Conservation (phyloP, 2,888 invertebrate genomes). For the Sphecodes monilicornis region DNA sequence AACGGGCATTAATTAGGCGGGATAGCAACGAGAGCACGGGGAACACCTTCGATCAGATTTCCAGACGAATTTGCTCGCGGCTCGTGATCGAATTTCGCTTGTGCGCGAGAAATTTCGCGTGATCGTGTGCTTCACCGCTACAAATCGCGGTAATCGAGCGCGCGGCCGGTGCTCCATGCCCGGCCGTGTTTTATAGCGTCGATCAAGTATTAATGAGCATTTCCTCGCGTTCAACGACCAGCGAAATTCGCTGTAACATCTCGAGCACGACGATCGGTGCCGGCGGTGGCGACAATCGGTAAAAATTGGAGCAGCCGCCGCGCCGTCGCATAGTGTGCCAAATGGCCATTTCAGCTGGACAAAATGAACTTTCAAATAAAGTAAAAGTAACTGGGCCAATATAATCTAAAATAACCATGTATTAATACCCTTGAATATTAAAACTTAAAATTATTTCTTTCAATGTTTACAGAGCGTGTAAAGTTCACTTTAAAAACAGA, state of each 20-base stretch:
- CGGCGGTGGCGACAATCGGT: neutral
- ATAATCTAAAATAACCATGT: no score
- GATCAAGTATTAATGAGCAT: slow-evolving; percentile 24
- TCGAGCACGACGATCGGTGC: neutral
- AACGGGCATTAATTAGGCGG: neutral
- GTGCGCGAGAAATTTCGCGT: slow-evolving; percentile 11
- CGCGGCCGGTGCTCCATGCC: slow-evolving; percentile 8
- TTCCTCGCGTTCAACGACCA: slow-evolving; percentile 12
- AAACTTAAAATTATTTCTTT: no score
- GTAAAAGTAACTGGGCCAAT: no score
- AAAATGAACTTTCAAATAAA: no score
- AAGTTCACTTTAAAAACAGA: no score
- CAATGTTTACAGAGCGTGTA: no score
- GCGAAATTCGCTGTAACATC: slow-evolving; percentile 9
- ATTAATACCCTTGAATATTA: no score
- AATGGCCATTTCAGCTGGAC: no score
- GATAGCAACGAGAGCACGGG: neutral
- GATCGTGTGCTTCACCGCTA: neutral
- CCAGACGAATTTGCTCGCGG: neutral
- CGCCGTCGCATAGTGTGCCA: no score
- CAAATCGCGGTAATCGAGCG: slow-evolving; percentile 18
- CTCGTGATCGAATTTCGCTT: slow-evolving; percentile 7
- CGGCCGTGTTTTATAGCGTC: slow-evolving; percentile 4
- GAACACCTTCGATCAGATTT: slow-evolving; percentile 1
- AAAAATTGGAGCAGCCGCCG: slow-evolving; percentile 19